Percentiles rank a stretch among this genome's conserved stretches.
Conservation (phyloP, 2,797 vertebrate species). For the Gambelia wislizenii region DNA sequence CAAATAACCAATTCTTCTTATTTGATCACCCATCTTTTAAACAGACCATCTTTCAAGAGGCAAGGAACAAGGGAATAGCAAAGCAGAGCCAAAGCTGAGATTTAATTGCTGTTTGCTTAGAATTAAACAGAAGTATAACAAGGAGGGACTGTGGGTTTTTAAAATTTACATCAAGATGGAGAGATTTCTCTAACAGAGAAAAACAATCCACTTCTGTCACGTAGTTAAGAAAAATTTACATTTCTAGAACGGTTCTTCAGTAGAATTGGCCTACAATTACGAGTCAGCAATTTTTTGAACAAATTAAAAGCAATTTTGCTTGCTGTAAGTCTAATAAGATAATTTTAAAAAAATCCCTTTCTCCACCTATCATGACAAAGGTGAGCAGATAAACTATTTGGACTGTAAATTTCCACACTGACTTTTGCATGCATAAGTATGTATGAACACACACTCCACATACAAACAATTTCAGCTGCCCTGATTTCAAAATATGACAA, state of each 20-base stretch:
- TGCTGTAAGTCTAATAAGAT: not conserved
- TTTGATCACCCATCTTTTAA: not conserved
- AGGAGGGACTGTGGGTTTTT: not conserved
- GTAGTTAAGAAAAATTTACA: not conserved
- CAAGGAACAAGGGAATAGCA: not conserved
- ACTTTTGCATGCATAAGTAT: constrained; percentile 2
- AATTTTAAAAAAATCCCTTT: constrained; percentile 23
- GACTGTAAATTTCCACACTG: not conserved
- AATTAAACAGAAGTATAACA: not conserved
- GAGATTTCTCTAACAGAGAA: not conserved
- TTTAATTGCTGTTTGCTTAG: not conserved
- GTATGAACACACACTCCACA: too few relatives aligned
- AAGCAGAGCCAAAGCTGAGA: not conserved
- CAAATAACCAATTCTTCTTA: not conserved
- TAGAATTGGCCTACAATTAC: not conserved
- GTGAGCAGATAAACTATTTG: not conserved
- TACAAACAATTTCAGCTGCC: not conserved
- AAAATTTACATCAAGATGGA: not conserved
- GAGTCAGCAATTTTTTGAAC: not conserved
- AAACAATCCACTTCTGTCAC: fast-evolving
- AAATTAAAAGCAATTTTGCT: constrained; percentile 4
- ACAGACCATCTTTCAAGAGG: not conserved
- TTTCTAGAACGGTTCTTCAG: not conserved
- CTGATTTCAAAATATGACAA: not conserved
- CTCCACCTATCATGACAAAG: not conserved